Conservation (phyloP, 2,888 invertebrate species). For the Malachius bipustulatus region DNA sequence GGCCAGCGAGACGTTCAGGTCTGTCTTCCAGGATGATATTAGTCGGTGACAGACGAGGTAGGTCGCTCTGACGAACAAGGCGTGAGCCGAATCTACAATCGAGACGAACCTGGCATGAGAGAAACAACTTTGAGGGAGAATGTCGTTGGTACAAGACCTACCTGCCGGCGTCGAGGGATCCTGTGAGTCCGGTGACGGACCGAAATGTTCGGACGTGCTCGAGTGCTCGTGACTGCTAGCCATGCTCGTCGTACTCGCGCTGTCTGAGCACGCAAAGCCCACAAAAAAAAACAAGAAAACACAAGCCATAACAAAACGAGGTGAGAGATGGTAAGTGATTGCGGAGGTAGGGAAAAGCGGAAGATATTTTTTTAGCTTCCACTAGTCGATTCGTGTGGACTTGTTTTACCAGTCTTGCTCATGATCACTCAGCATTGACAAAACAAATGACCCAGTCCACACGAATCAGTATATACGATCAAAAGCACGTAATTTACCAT, state of each 20-base stretch:
- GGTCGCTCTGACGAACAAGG: conserved; percentile 82
- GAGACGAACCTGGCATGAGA: no score
- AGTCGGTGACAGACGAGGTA: conserved; percentile 89
- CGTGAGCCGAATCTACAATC: conserved; percentile 64
- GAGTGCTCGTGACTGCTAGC: conserved; percentile 35
- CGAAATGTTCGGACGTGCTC: conserved; percentile 27
- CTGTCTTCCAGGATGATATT: conserved; percentile 93
- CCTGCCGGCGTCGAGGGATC: conserved; percentile 37
- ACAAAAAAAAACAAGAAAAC: conserved; percentile 23
- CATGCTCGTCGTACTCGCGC: conserved; percentile 38
- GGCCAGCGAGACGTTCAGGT: conserved; percentile 85
- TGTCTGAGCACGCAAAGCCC: conserved; percentile 36
- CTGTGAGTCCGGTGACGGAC: conserved; percentile 23
- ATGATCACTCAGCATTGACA: no score
- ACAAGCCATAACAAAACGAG: conserved; percentile 14
- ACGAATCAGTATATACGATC: no score
- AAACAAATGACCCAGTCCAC: no score
- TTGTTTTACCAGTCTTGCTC: no score
- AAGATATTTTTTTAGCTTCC: no score
- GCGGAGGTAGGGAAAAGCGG: no score
- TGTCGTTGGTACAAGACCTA: conserved; percentile 28
- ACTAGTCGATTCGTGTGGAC: no score
- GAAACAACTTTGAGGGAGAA: conserved; percentile 1
- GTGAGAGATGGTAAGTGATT: no score
- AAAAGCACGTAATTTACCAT: no score